These are phyloP conservation scores for Hedya salicella DNA, from an alignment of 2,888 invertebrate genomes.

Conservation along the genomic window DNA sequence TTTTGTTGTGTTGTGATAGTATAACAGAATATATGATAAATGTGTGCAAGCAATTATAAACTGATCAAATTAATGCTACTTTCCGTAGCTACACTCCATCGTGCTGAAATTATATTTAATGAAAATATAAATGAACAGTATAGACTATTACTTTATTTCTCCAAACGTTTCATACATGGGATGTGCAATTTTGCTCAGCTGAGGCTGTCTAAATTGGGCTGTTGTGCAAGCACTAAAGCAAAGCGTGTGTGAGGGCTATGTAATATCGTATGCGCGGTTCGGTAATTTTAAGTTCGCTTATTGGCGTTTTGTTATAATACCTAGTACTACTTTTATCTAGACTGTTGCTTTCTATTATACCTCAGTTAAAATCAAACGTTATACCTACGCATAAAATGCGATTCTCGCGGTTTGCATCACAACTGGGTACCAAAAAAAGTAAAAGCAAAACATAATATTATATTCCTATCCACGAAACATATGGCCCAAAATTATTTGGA, in stretches of 20 bases:
- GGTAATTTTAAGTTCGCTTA: slow-evolving; percentile 34
- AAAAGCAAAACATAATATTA: neutral
- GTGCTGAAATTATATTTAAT: slow-evolving; percentile 56
- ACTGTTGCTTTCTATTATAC: neutral
- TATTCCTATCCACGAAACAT: neutral
- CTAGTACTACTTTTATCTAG: neutral
- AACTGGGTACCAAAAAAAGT: neutral
- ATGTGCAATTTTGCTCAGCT: slow-evolving; percentile 71
- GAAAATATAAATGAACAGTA: slow-evolving; percentile 67
- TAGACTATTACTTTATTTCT: slow-evolving; percentile 68
- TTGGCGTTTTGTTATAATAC: slow-evolving; percentile 22
- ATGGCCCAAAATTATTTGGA: neutral
- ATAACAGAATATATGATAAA: too few species aligned
- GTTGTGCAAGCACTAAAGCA: slow-evolving; percentile 69
- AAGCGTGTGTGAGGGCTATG: slow-evolving; percentile 56
- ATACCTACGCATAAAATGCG: neutral
- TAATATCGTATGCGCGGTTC: slow-evolving; percentile 36
- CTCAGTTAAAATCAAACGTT: neutral
- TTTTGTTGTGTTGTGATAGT: too few species aligned
- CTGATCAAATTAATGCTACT: slow-evolving; percentile 48
- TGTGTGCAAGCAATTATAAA: too few species aligned
- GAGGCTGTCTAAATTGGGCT: slow-evolving; percentile 67
- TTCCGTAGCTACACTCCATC: neutral
- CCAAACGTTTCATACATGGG: slow-evolving; percentile 65
- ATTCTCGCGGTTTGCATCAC: neutral